These are phyloP conservation scores for Megastigmus dorsalis DNA, from an alignment of 2,888 invertebrate genomes.

Conservation along the genomic window DNA sequence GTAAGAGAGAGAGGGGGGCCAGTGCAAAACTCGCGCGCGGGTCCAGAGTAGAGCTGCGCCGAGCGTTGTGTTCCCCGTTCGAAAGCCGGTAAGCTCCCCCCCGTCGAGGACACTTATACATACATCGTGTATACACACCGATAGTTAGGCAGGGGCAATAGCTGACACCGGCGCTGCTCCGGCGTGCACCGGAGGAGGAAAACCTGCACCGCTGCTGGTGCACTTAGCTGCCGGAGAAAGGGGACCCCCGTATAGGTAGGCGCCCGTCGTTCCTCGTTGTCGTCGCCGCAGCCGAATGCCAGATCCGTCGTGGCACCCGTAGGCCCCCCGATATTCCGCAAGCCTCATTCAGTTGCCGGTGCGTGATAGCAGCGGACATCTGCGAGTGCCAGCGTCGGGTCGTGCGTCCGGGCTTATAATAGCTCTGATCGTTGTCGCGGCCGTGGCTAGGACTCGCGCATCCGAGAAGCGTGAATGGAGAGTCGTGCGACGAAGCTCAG, in stretches of 20 bases:
- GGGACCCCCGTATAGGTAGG: conserved; percentile 21
- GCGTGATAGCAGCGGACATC: conserved; percentile 25
- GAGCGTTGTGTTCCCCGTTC: too few species aligned
- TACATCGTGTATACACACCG: too few species aligned
- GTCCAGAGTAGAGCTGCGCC: too few species aligned
- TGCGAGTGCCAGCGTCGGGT: neutral
- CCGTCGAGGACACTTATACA: too few species aligned
- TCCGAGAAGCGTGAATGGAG: too few species aligned
- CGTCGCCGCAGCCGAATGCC: conserved; percentile 2
- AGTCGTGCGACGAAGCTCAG: too few species aligned
- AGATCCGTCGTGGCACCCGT: neutral
- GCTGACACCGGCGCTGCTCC: neutral
- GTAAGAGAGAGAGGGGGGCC: too few species aligned
- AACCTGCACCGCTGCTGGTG: neutral
- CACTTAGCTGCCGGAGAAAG: conserved; percentile 24
- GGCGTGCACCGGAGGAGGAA: neutral
- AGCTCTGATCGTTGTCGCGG: neutral
- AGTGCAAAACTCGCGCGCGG: too few species aligned
- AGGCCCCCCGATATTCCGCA: conserved; percentile 27
- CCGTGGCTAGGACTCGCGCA: too few species aligned
- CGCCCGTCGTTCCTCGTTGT: too few species aligned
- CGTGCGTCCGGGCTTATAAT: neutral
- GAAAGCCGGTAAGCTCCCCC: too few species aligned
- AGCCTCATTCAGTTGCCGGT: conserved; percentile 24
- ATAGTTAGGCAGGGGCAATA: neutral